Evolutionary conservation across 2,888 invertebrate genomes (phyloP).

Genomic region (Thymelicus acteon): DNA sequence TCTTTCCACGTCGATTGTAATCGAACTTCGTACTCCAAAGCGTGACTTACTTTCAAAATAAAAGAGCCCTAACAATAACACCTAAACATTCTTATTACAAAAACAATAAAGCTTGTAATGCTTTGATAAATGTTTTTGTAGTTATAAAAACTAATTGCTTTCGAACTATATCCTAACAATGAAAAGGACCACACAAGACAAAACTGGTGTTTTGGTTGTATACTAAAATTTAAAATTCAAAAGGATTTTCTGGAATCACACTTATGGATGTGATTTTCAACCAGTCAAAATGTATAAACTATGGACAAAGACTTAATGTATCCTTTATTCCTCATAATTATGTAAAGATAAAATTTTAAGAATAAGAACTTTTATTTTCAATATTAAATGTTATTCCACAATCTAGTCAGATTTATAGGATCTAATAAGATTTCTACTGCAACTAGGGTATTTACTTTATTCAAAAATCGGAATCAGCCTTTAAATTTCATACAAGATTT

Average conservation of each 20-base stretch:
- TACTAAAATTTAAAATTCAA: conserved; percentile 18
- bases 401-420: no score
- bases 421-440: no score
- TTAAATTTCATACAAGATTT: no score
- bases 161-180: conserved; percentile 43
- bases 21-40: conserved; percentile 53
- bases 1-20: conserved; percentile 66
- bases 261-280: neutral
- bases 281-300: no score
- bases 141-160: conserved; percentile 38
- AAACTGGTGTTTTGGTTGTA: conserved; percentile 46
- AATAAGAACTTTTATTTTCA: no score
- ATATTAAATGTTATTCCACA: no score
- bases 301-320: no score
- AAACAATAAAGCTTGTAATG: conserved; percentile 35
- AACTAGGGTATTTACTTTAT: no score
- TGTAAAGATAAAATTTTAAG: no score
- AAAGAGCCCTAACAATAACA: conserved; percentile 38
- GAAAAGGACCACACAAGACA: conserved; percentile 51
- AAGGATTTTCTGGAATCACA: neutral
- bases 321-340: no score
- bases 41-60: conserved; percentile 63
- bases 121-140: conserved; percentile 27
- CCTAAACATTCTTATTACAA: conserved; percentile 37
- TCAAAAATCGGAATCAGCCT: no score